Evolutionary conservation across 1,140 invertebrate genomes (phyloP), one percentile per base, ranked within the genome.

Genomic region (Drosophila melanica): DNA sequence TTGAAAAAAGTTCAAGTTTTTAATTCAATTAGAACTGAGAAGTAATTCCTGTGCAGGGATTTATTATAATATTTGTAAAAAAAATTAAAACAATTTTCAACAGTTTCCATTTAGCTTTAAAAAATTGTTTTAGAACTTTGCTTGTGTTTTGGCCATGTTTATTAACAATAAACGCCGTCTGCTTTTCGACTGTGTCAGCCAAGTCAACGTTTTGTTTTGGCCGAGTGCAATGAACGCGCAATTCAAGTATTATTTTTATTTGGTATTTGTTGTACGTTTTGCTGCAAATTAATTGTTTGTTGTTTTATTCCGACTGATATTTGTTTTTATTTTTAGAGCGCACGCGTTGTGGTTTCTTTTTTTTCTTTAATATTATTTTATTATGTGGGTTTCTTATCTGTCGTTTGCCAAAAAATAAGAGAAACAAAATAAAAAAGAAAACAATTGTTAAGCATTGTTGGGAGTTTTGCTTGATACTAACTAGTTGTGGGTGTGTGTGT

Each of bases 301-400:
- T 9, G 16, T 47, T 41, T 39, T 44, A 33, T 44, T 47, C 60
- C 42, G 50, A 47, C 39, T 77, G 50, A 30, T 82, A 81, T 86
- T 86, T 86, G 78, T 82, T 87, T 53, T 89, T 86, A 68, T 82
- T 85, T 78, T 78, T 75, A 70, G 63, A 67, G 53, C 66, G 77
- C 82, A 80, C 68, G 71, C 57, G 57, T 78, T 55, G 77, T 58
- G 50, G 30, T 47, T 53, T 51, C 16, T 50, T n/a, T 20, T 45
- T 14, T 39, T 63, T 53, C 48, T 45, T 55, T 54, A 8, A 55
- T 63, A 11, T 55, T 48, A 14, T 35, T 51, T 14, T 53, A 42
- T n/a, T 27, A n/a, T 44, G 44, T 41, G 27, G 33, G 6, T 58
- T 57, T 65, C 79, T 87, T 87, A 87, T 87, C 82, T 71, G 84